Percentiles rank a stretch among this genome's conserved stretches.
Conservation (phyloP, 2,888 invertebrate species). For the Callimorpha dominula region DNA sequence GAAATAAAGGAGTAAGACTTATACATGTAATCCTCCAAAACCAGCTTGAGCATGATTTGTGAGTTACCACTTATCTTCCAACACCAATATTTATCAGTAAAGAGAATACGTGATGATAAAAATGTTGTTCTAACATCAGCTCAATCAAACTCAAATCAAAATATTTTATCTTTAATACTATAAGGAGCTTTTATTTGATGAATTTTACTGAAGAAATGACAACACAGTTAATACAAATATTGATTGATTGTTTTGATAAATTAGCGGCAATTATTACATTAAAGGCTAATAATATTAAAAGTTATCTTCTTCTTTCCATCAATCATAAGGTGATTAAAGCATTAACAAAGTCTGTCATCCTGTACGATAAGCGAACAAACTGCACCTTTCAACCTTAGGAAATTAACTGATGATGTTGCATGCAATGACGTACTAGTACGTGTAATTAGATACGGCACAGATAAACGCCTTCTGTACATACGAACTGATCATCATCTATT, state of each 20-base stretch:
- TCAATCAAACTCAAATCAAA: no score
- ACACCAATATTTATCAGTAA: no score
- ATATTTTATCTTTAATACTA: not conserved
- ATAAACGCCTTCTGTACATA: conserved; percentile 66
- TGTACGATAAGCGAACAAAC: conserved; percentile 78
- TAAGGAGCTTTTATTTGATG: not conserved
- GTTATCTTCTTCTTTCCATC: no score
- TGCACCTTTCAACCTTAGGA: conserved; percentile 53
- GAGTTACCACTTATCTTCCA: no score
- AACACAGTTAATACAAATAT: not conserved
- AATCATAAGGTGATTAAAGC: no score
- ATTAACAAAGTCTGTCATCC: conserved; percentile 56
- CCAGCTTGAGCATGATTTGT: no score
- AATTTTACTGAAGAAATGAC: not conserved
- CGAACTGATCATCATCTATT: conserved; percentile 76
- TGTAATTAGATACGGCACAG: conserved; percentile 65
- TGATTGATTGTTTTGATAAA: not conserved
- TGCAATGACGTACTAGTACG: conserved; percentile 75
- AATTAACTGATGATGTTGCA: conserved; percentile 63
- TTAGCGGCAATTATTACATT: no score
- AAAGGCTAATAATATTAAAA: no score
- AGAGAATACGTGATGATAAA: not conserved
- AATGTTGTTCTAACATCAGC: not conserved
- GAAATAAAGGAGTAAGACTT: no score
- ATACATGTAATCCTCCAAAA: no score